These are phyloP conservation scores for Sthenelais limicola DNA, from an alignment of 2,888 invertebrate genomes.

Conservation along the genomic window DNA sequence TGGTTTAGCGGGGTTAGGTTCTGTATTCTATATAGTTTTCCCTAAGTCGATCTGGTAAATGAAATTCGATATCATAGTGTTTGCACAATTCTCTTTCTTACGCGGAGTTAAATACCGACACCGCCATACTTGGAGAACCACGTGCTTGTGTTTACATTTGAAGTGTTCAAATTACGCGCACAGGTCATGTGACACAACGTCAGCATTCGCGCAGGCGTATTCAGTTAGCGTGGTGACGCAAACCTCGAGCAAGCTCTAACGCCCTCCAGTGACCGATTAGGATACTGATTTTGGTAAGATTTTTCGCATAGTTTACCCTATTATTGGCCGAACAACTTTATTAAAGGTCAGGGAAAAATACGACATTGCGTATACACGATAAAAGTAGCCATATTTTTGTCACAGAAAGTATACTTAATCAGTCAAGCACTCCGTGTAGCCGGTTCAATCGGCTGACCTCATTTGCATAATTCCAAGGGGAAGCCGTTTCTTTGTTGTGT, in stretches of 20 bases:
- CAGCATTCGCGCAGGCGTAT: not conserved
- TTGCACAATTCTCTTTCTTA: too few species aligned
- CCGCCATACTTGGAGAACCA: too few species aligned
- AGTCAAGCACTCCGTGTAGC: too few species aligned
- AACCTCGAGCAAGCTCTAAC: slow-evolving; percentile 28
- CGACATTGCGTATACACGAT: too few species aligned
- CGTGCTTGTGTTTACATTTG: slow-evolving; percentile 6
- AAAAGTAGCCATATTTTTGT: not conserved
- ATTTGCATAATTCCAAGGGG: slow-evolving; percentile 39
- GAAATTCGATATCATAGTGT: too few species aligned
- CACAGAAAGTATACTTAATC: not conserved
- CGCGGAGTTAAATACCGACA: too few species aligned
- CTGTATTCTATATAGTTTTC: too few species aligned
- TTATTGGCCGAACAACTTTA: too few species aligned
- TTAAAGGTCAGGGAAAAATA: too few species aligned
- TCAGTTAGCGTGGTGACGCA: slow-evolving; percentile 25
- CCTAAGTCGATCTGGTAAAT: too few species aligned
- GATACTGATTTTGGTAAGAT: slow-evolving; percentile 39
- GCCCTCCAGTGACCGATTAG: slow-evolving; percentile 27
- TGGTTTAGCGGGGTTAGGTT: too few species aligned
- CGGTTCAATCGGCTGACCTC: slow-evolving; percentile 39
- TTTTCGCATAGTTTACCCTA: slow-evolving; percentile 13
- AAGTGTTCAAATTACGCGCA: not conserved
- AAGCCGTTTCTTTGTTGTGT: slow-evolving; percentile 6
- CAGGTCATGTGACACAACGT: not conserved